Conservation (phyloP, 2,113 vertebrate species). For the Eulacestoma nigropectus region DNA sequence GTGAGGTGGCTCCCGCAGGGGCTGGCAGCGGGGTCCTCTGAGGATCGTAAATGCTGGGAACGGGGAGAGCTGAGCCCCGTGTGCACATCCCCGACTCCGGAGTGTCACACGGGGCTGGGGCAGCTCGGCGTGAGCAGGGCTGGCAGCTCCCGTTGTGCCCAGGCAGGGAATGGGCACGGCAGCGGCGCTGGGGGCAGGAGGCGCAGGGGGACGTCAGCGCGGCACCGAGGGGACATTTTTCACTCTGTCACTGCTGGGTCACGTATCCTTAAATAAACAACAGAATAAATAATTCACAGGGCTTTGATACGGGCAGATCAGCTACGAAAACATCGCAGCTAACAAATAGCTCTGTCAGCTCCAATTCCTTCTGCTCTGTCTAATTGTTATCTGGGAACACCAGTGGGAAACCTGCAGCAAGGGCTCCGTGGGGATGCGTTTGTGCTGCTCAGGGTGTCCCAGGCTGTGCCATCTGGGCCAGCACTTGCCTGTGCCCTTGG, state of each 20-base stretch:
- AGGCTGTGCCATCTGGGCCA: neutral
- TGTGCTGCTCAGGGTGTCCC: neutral
- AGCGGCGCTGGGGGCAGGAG: neutral
- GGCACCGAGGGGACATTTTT: slow-evolving; percentile 50
- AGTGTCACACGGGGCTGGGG: neutral
- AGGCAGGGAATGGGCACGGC: neutral
- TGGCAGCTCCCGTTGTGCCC: neutral
- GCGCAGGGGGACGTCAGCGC: neutral
- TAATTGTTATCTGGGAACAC: slow-evolving; percentile 80
- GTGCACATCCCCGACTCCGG: neutral
- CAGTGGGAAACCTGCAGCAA: slow-evolving; percentile 71
- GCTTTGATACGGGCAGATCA: slow-evolving; percentile 57
- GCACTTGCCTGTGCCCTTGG: rapidly evolving
- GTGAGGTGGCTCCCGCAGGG: slow-evolving; percentile 49
- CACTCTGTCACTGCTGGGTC: slow-evolving; percentile 61
- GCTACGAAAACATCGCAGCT: slow-evolving; percentile 62
- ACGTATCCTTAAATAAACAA: slow-evolving; percentile 74
- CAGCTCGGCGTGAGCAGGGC: rapidly evolving
- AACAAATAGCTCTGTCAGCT: slow-evolving; percentile 85
- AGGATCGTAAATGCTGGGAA: rapidly evolving
- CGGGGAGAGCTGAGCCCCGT: neutral
- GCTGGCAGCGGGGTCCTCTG: neutral
- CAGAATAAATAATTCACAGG: slow-evolving; percentile 72
- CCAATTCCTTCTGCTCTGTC: slow-evolving; percentile 78
- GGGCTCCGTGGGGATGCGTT: rapidly evolving